phyloP scores from a whole-genome alignment of 1,140 invertebrate species.

The Rhizoglyphus robini region DNA sequence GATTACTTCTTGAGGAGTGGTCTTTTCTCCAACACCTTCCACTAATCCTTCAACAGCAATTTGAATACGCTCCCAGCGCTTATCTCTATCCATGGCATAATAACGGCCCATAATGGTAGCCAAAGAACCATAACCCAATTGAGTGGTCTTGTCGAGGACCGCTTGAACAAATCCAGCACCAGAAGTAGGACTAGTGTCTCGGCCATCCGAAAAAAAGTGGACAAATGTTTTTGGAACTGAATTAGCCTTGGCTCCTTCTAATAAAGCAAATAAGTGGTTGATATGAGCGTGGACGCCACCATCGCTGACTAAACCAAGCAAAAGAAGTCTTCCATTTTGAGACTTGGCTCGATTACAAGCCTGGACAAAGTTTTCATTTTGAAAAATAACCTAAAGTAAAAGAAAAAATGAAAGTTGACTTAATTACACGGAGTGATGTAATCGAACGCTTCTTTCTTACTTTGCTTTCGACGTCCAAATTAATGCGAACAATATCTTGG shows the following conservation, averaged over 20 bases:
- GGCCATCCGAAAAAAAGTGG: constrained; percentile 39
- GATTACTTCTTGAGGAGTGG: constrained; percentile 29
- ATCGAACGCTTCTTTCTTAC: constrained; percentile 11
- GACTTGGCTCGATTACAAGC: constrained; percentile 33
- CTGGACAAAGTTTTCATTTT: constrained; percentile 32
- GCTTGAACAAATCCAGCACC: constrained; percentile 29
- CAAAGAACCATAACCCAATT: constrained; percentile 34
- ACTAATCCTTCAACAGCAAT: constrained; percentile 39
- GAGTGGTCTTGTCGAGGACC: constrained; percentile 23
- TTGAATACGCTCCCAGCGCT: constrained; percentile 36
- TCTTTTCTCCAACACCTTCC: constrained; percentile 33
- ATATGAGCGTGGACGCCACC: constrained; percentile 41
- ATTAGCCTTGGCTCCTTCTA: constrained; percentile 33
- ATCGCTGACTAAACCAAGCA: constrained; percentile 37
- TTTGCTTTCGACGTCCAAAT: constrained; percentile 33
- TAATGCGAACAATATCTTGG: constrained; percentile 40
- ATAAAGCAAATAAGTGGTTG: constrained; percentile 36
- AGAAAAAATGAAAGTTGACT: background rate
- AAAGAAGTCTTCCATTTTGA: constrained; percentile 34
- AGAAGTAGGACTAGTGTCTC: constrained; percentile 38
- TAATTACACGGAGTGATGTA: background rate
- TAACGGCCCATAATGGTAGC: constrained; percentile 39
- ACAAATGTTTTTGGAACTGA: constrained; percentile 36
- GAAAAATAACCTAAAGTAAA: constrained; percentile 25
- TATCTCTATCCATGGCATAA: constrained; percentile 43